Conservation (phyloP, 2,113 vertebrate species). For the Pithys albifrons region DNA sequence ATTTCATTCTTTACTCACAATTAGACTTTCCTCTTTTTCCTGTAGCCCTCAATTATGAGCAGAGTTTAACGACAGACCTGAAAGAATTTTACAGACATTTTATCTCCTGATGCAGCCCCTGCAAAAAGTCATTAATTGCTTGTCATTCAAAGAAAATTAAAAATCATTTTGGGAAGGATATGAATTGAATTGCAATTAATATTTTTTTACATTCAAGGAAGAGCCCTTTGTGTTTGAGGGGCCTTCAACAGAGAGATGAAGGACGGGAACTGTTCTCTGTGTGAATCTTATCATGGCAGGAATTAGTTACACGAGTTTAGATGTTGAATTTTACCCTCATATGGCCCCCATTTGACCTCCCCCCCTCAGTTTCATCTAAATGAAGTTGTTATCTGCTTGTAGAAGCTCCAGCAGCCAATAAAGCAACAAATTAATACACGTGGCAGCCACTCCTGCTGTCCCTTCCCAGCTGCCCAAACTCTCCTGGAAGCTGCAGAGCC, state of each 20-base stretch:
- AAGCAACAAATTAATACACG: neutral
- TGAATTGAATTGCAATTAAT: neutral
- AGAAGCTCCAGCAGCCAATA: neutral
- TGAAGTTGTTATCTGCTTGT: neutral
- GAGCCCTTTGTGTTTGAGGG: neutral
- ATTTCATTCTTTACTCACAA: neutral
- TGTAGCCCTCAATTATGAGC: neutral
- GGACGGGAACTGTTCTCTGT: neutral
- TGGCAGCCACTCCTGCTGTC: neutral
- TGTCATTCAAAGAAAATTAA: slow-evolving; percentile 22
- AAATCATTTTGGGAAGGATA: neutral
- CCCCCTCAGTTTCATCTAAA: neutral
- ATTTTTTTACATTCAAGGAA: neutral
- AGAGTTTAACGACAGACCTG: neutral
- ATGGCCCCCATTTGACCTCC: no score
- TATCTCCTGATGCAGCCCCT: neutral
- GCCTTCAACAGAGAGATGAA: neutral
- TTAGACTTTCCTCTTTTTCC: neutral
- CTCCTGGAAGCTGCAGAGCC: neutral
- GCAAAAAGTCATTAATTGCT: neutral
- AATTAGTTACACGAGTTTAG: rapidly evolving
- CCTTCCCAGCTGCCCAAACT: neutral
- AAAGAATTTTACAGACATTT: slow-evolving; percentile 9
- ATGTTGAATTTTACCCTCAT: neutral
- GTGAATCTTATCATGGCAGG: neutral